Conservation (phyloP, 1,140 invertebrate species). For the Chlorops oryzae region DNA sequence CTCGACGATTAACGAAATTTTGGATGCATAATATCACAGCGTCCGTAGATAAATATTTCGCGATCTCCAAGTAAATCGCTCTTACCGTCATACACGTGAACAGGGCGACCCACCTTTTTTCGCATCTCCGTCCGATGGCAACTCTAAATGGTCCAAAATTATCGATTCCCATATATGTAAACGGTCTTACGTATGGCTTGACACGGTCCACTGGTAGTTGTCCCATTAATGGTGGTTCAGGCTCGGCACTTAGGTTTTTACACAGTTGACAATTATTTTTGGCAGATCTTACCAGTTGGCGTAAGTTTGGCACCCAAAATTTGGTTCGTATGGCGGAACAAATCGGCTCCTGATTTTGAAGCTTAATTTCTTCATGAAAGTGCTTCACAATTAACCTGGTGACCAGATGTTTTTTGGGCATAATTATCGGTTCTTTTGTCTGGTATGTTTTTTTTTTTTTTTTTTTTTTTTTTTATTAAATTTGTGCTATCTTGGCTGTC, state of each 20-base stretch:
- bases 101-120: slow-evolving; percentile 10
- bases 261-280: slow-evolving; percentile 12
- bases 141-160: slow-evolving; percentile 9
- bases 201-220: slow-evolving; percentile 11
- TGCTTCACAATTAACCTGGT: too few species aligned
- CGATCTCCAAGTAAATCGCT: slow-evolving; percentile 14
- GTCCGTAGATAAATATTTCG: slow-evolving; percentile 10
- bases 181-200: slow-evolving; percentile 10
- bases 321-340: too few species aligned
- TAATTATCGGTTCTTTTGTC: too few species aligned
- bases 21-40: slow-evolving; percentile 13
- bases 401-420: too few species aligned
- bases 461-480: too few species aligned
- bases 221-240: slow-evolving; percentile 7
- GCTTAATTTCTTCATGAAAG: too few species aligned
- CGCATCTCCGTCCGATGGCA: slow-evolving; percentile 6
- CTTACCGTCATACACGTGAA: slow-evolving; percentile 12
- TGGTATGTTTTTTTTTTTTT: too few species aligned
- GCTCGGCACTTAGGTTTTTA: slow-evolving; percentile 1
- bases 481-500: too few species aligned
- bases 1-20: slow-evolving; percentile 11
- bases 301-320: too few species aligned
- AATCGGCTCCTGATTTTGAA: too few species aligned
- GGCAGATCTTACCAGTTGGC: too few species aligned
- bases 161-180: slow-evolving; percentile 12